Conservation (phyloP, 1,140 invertebrate species). For the Apolygus lucorum region DNA sequence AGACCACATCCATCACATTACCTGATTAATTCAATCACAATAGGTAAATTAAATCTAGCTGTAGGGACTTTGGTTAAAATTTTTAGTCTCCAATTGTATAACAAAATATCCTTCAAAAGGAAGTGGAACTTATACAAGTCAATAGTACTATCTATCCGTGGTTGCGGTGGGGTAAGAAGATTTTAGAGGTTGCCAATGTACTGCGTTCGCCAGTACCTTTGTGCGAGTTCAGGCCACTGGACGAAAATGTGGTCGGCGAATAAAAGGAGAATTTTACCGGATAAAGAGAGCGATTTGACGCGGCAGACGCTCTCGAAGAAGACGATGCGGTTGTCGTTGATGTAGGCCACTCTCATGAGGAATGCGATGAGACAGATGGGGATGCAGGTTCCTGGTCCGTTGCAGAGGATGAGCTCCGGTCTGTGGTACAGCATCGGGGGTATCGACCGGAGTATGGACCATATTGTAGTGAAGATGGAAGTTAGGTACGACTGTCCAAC, state of each 20-base stretch:
- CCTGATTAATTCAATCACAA: no score
- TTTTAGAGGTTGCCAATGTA: constrained; percentile 31
- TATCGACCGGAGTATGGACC: constrained; percentile 56
- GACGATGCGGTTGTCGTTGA: constrained; percentile 64
- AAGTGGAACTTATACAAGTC: no score
- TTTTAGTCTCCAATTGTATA: no score
- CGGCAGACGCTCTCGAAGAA: constrained; percentile 93
- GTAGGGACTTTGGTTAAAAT: no score
- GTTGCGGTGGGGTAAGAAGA: no score
- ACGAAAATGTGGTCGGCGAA: constrained; percentile 80
- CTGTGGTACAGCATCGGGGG: constrained; percentile 57
- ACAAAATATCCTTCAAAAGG: no score
- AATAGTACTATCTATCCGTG: no score
- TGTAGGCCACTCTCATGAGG: constrained; percentile 53
- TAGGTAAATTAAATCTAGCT: no score
- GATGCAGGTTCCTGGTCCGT: constrained; percentile 93
- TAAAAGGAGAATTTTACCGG: constrained; percentile 75
- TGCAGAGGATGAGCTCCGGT: constrained; percentile 76
- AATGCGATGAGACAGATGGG: constrained; percentile 70
- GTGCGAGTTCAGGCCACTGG: constrained; percentile 70
- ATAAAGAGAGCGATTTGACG: constrained; percentile 77
- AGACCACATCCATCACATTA: no score
- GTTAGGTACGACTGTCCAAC: constrained; percentile 79
- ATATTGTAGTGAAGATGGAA: constrained; percentile 66
- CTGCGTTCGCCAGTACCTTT: constrained; percentile 45